Evolutionary conservation across 2,797 vertebrate genomes (phyloP), one percentile per base, ranked within the genome.

Genomic region (Luscinia luscinia): DNA sequence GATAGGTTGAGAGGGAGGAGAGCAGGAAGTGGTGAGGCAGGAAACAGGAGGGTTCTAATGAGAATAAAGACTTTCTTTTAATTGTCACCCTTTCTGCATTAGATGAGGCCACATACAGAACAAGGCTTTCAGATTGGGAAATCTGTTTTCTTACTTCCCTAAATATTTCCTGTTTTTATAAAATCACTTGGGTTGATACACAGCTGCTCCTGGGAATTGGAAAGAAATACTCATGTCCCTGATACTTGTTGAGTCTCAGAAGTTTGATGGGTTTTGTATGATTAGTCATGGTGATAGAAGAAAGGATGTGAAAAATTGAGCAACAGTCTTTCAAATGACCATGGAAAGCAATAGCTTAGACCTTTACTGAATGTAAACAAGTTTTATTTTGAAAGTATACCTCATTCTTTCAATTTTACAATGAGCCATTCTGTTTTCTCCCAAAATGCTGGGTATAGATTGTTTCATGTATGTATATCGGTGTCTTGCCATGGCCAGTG

Each of bases 181-280:
- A 24, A 91, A 75, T 45, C 6, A 20, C 5, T 61, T 46, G 24
- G 28, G 28, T 82, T 34, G 38, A 4, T 76, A 19, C 72, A 15
- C 38, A 77, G 70, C 69, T 58, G 41, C 41, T 94, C 2, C 32
- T 58, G 80, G 68, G 83, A 88, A 63, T 18, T 63, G 55, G 69
- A 69, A 90, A 51, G 40, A 78, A 78, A 51, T 46, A 28, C 66
- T 67, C 26, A 2, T 14, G 41, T 73, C n/a, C 36, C 26, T 72
- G 18, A 21, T 93, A 94, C 95, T 95, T 95, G 88, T 96, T 94
- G 94, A 88, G 27, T 78, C 38, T 43, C 3, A 63, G 48, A 79
- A 90, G 79, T 90, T 89, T 57, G 82, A 23, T 89, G 43, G 83
- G 36, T 13, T 86, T 88, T 81, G 24, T 86, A 0, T 72, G 62